These are phyloP conservation scores for Apeira syringaria DNA, from an alignment of 2,888 invertebrate genomes.

Conservation along the genomic window DNA sequence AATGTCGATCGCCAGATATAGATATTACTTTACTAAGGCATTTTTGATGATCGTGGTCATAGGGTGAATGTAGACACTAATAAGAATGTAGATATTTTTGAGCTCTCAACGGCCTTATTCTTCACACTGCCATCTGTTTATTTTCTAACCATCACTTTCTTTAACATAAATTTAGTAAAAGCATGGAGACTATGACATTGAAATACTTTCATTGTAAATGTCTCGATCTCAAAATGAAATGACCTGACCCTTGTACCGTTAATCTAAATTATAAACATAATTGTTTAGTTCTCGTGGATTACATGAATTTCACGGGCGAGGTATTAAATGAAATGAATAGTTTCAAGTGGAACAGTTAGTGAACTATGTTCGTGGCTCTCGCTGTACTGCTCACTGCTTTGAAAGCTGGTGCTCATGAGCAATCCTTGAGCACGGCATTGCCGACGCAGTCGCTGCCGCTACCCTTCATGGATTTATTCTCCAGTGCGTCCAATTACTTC, in stretches of 20 bases:
- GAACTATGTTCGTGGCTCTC: conserved; percentile 64
- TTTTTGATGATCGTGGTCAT: no score
- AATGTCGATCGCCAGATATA: no score
- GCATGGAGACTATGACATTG: conserved; percentile 25
- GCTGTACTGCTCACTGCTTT: conserved; percentile 58
- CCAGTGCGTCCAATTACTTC: conserved; percentile 64
- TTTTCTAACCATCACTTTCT: no score
- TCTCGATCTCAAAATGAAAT: conserved; percentile 46
- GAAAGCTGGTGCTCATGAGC: conserved; percentile 58
- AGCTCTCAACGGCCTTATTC: no score
- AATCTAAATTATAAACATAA: conserved; percentile 53
- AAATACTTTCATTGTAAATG: conserved; percentile 41
- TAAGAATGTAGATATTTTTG: no score
- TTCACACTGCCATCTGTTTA: no score
- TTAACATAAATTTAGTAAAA: conserved; percentile 17
- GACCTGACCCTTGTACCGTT: conserved; percentile 59
- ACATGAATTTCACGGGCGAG: conserved; percentile 72
- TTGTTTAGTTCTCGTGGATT: conserved; percentile 60
- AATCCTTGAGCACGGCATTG: conserved; percentile 55
- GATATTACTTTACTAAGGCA: no score
- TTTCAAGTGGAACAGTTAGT: conserved; percentile 70
- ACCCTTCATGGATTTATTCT: conserved; percentile 69
- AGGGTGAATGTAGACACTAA: no score
- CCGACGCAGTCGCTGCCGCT: conserved; percentile 48
- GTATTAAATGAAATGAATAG: conserved; percentile 63